These are phyloP conservation scores for Bolinopsis microptera DNA, from an alignment of 37 sponge, comb jelly and placozoan genomes.

Conservation along the genomic window DNA sequence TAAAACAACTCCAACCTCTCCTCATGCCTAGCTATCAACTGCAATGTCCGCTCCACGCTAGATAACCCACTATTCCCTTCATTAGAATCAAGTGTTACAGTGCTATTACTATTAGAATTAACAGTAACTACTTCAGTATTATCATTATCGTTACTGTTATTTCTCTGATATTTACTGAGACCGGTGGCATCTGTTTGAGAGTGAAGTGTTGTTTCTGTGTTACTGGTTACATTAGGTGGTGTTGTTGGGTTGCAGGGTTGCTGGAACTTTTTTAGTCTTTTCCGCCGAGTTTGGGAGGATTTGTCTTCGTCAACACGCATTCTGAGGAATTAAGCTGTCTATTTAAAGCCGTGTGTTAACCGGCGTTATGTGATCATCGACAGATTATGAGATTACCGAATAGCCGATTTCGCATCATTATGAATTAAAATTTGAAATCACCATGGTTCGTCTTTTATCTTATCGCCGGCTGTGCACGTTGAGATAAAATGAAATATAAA, in stretches of 20 bases:
- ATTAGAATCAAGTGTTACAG: not conserved
- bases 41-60: constrained; percentile 5
- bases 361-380: too few relatives aligned
- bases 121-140: not conserved
- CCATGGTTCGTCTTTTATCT: too few relatives aligned
- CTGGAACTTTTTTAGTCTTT: not conserved
- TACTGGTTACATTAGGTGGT: not conserved
- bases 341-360: too few relatives aligned
- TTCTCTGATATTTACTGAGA: not conserved
- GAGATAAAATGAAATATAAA: not conserved
- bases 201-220: not conserved
- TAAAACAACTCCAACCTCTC: constrained; percentile 19
- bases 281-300: not conserved
- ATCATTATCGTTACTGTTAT: not conserved
- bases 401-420: too few relatives aligned
- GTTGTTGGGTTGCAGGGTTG: not conserved
- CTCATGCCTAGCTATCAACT: not conserved
- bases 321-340: too few relatives aligned
- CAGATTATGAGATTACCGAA: too few relatives aligned
- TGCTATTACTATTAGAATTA: not conserved
- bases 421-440: too few relatives aligned
- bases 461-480: too few relatives aligned
- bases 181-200: not conserved
- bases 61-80: not conserved
- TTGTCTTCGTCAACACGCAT: not conserved